phyloP scores from a whole-genome alignment of 2,797 vertebrate genomes.

The Coendou prehensilis region DNA sequence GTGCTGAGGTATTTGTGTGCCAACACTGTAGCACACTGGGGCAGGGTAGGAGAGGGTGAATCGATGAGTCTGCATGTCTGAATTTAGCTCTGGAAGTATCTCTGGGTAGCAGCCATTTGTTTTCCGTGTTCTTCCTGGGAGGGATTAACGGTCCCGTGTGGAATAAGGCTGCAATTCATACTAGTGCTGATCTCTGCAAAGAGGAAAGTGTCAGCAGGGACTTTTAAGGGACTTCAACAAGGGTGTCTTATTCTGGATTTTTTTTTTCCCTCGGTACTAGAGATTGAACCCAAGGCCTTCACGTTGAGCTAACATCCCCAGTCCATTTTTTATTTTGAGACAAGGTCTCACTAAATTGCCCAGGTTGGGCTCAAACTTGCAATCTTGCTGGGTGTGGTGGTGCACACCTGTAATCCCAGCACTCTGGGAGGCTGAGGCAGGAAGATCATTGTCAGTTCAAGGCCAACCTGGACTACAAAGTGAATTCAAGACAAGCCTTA shows the following conservation, averaged over 20 bases:
- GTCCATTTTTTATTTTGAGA: neutral
- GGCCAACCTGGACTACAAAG: neutral
- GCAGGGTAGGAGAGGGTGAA: conserved; percentile 53
- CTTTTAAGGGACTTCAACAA: neutral
- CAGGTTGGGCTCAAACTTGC: neutral
- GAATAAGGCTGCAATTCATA: conserved; percentile 14
- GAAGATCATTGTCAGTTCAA: neutral
- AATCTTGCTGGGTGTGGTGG: neutral
- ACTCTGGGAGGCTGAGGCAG: neutral
- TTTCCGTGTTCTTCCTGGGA: conserved; percentile 39
- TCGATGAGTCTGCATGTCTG: conserved; percentile 48
- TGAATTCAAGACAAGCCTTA: neutral
- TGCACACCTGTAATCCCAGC: neutral
- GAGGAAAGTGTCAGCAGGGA: neutral
- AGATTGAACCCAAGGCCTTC: neutral
- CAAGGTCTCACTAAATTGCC: neutral
- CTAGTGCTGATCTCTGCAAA: conserved; percentile 20
- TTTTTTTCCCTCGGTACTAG: neutral
- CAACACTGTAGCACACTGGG: conserved; percentile 38
- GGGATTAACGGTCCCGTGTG: neutral
- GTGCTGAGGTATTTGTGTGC: conserved; percentile 62
- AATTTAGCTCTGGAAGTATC: conserved; percentile 52
- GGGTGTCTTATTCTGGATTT: neutral
- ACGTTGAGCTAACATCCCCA: neutral
- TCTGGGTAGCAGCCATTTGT: neutral